Conservation (phyloP, 2,888 invertebrate genomes). For the Andrena chrysosceles region DNA sequence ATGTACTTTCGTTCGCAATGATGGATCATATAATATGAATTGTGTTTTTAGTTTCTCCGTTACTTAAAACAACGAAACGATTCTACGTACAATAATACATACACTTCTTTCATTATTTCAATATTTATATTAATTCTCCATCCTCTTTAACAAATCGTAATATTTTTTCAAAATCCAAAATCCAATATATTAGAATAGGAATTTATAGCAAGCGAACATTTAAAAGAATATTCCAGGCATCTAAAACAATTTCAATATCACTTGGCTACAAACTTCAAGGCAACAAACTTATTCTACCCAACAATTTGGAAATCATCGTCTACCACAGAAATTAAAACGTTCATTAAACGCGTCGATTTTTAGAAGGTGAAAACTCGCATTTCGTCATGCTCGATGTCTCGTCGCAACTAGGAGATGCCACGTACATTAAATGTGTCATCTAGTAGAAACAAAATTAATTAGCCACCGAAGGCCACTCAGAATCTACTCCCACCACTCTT, state of each 20-base stretch:
- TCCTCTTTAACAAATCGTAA: no score
- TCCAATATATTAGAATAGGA: no score
- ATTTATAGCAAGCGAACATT: no score
- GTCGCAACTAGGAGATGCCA: background rate
- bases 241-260: no score
- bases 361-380: background rate
- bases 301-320: constrained; percentile 22
- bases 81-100: no score
- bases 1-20: background rate
- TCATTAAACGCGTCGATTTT: background rate
- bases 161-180: no score
- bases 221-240: no score
- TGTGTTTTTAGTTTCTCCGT: background rate
- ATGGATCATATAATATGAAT: background rate
- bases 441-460: background rate
- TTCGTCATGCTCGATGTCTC: constrained; percentile 8
- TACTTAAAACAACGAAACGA: background rate
- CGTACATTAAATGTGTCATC: background rate
- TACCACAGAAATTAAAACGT: background rate
- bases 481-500: background rate
- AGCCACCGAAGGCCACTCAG: background rate
- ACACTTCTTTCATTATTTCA: no score
- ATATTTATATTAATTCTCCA: no score
- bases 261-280: no score
- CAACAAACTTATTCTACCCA: no score